Conservation (phyloP, 2,888 invertebrate genomes). For the Agrochola circellaris region DNA sequence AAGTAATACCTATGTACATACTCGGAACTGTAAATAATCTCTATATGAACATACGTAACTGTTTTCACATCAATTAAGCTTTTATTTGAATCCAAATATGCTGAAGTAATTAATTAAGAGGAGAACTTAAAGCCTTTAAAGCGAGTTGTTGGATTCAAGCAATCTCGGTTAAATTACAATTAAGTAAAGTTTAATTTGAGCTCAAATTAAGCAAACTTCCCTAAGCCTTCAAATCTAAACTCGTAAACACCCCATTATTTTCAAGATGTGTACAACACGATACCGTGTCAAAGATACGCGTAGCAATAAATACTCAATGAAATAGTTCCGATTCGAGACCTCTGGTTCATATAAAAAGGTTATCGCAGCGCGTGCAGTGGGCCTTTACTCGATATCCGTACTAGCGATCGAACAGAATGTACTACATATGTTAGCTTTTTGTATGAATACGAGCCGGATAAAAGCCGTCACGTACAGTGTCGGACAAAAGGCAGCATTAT, state of each 20-base stretch:
- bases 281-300: constrained; percentile 4
- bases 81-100: neutral
- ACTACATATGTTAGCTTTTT: constrained; percentile 49
- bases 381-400: constrained; percentile 42
- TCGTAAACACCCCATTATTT: constrained; percentile 23
- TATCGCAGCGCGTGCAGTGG: constrained; percentile 29
- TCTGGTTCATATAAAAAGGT: constrained; percentile 30
- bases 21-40: neutral
- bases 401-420: constrained; percentile 37
- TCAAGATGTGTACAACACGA: neutral
- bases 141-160: neutral
- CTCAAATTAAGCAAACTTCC: neutral
- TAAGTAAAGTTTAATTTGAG: neutral
- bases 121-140: neutral
- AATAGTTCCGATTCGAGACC: constrained; percentile 32
- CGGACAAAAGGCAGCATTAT: constrained; percentile 43
- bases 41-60: neutral
- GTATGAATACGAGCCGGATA: constrained; percentile 40
- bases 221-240: neutral
- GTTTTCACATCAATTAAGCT: neutral
- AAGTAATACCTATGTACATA: neutral
- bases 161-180: neutral
- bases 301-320: constrained; percentile 41
- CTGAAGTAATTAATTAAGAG: neutral
- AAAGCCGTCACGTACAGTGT: constrained; percentile 42